These are phyloP conservation scores for Lycocerus yunnanus DNA, from an alignment of 2,888 invertebrate genomes.

Conservation along the genomic window DNA sequence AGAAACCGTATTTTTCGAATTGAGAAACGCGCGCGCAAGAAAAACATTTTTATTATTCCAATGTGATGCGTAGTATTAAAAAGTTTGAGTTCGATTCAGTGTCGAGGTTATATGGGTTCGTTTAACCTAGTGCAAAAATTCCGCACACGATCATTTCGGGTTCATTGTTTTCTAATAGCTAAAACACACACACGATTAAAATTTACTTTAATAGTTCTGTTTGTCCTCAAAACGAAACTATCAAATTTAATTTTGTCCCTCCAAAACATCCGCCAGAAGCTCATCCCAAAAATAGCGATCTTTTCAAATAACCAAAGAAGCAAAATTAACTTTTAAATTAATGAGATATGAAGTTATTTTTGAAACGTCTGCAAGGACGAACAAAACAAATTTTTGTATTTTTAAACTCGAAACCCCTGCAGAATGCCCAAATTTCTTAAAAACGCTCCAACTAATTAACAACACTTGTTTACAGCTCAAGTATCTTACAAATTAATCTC, in stretches of 20 bases:
- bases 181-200: not conserved
- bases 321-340: not conserved
- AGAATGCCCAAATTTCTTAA: not conserved
- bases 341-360: slow-evolving; percentile 10
- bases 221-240: not conserved
- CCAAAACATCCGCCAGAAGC: not conserved
- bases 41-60: not conserved
- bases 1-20: not conserved
- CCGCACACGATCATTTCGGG: slow-evolving; percentile 19
- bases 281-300: not conserved
- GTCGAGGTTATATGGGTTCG: slow-evolving; percentile 19
- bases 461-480: not conserved
- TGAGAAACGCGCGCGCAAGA: not conserved
- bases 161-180: slow-evolving; percentile 27
- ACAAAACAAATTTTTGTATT: not conserved
- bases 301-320: not conserved
- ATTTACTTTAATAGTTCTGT: not conserved
- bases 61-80: not conserved
- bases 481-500: not conserved
- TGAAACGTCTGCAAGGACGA: slow-evolving; percentile 17
- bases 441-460: not conserved
- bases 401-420: not conserved
- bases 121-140: slow-evolving; percentile 21
- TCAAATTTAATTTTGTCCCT: not conserved
- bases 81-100: not conserved